Conservation (phyloP, 1,140 invertebrate species). For the Pogonomyrmex californicus region DNA sequence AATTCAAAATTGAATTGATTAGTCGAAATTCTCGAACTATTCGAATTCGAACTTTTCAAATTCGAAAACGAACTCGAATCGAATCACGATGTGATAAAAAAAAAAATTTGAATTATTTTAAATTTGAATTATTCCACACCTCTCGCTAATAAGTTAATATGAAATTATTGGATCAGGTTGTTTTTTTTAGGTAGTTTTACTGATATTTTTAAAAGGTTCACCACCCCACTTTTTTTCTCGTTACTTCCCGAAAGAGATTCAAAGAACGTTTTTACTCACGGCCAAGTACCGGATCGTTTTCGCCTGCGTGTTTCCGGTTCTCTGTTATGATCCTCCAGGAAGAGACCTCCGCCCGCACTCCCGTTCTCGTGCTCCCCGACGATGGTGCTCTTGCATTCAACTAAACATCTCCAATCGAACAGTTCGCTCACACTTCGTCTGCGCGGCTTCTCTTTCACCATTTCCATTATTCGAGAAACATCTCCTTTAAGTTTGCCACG, state of each 20-base stretch:
- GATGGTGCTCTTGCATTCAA: conserved; percentile 28
- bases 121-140: no score
- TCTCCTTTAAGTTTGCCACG: conserved; percentile 21
- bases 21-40: no score
- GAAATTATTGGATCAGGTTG: not conserved
- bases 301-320: conserved; percentile 79
- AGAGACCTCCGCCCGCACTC: conserved; percentile 29
- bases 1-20: no score
- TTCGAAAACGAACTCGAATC: no score
- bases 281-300: conserved; percentile 84
- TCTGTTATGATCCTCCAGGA: conserved; percentile 69
- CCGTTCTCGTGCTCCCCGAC: conserved; percentile 20
- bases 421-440: conserved; percentile 80
- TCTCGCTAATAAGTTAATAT: no score
- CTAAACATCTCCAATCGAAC: conserved; percentile 75
- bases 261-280: conserved; percentile 79
- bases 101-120: no score
- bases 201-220: not conserved
- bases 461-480: conserved; percentile 69
- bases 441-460: conserved; percentile 78
- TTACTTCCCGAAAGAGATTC: conserved; percentile 16
- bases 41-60: no score
- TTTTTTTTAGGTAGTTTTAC: not conserved
- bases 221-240: not conserved
- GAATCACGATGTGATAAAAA: no score